Conservation (phyloP, 2,113 vertebrate species). For the Neogale vison region DNA sequence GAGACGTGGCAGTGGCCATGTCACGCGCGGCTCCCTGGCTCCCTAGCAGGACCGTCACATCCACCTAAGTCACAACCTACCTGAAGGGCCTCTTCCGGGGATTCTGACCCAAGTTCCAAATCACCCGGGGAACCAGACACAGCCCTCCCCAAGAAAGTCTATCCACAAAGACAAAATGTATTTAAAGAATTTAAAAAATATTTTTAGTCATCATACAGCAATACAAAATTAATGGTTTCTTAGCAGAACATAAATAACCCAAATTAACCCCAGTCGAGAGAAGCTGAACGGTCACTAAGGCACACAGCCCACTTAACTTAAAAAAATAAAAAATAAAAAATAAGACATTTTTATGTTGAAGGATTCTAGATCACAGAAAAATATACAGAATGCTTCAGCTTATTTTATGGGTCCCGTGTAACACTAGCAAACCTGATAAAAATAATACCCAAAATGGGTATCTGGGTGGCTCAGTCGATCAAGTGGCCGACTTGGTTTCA, state of each 20-base stretch:
- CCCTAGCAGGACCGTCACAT: neutral
- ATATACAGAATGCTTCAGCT: neutral
- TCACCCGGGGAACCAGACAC: neutral
- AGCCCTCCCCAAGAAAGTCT: neutral
- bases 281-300: neutral
- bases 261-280: neutral
- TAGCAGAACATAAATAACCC: neutral
- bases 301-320: neutral
- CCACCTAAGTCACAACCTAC: neutral
- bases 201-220: neutral
- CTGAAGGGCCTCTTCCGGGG: neutral
- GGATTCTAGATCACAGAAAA: neutral
- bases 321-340: neutral
- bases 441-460: neutral
- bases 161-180: neutral
- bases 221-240: neutral
- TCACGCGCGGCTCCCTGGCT: fast-evolving
- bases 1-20: neutral
- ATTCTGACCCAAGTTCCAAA: neutral
- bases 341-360: neutral
- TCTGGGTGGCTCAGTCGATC: neutral
- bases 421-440: neutral
- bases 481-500: neutral
- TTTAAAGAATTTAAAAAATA: neutral
- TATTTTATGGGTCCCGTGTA: neutral